Evolutionary conservation across 2,888 invertebrate species (phyloP).

Genomic region (Alloplasta piceator): DNA sequence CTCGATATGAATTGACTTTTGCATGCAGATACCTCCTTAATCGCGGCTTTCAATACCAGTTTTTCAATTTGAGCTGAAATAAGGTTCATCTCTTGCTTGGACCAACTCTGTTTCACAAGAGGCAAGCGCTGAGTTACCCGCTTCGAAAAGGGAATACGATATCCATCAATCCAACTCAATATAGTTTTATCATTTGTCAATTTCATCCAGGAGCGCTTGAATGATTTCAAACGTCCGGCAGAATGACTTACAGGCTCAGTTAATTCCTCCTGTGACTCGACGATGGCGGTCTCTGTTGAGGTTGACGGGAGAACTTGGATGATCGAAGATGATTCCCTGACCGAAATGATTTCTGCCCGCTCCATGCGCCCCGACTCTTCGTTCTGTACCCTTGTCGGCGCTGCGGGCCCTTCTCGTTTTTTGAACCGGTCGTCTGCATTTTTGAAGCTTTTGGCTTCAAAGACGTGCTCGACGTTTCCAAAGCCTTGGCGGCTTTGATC

Average conservation of each 20-base stretch:
- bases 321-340: not conserved
- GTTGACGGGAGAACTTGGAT: not conserved
- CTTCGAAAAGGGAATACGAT: conserved; percentile 16
- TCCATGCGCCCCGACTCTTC: conserved; percentile 4
- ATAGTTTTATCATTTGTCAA: conserved; percentile 1
- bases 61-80: conserved; percentile 8
- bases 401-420: conserved; percentile 32
- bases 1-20: conserved; percentile 52
- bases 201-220: not conserved
- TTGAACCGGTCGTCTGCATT: not conserved
- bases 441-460: conserved; percentile 8
- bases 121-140: not conserved
- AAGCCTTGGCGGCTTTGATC: conserved; percentile 1
- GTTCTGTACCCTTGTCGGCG: not conserved
- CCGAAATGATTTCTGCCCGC: conserved; percentile 9
- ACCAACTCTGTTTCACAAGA: conserved; percentile 2
- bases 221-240: not conserved
- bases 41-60: not conserved
- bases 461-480: not conserved
- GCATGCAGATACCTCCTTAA: conserved; percentile 28
- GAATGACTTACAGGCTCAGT: conserved; percentile 1
- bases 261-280: conserved; percentile 21
- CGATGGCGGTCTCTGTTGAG: not conserved
- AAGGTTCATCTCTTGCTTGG: not conserved
- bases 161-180: conserved; percentile 1